Base-by-base conservation (phyloP, 2,113 vertebrate species). In the Muntiacus reevesi region DNA sequence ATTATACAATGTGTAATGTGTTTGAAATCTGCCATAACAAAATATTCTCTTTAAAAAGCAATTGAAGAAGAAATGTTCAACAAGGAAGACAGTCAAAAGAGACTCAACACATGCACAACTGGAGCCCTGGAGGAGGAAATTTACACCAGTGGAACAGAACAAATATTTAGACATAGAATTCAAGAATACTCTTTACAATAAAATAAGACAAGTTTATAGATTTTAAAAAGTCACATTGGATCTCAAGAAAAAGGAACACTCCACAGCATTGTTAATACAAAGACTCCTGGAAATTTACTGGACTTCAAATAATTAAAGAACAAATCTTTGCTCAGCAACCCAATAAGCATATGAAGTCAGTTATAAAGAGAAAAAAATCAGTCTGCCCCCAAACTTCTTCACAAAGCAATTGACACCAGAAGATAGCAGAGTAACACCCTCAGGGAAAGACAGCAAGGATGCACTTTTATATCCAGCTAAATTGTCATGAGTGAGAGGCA, bases 1-100 rank as follows among this genome's bases (percentile, higher is more conserved):
- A 6, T 40, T 6, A 21, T n/a, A 15, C 2, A 6, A 36, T 28
- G 3, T 19, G 15, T 21, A 15, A 6, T 2, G 1, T 54, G 54
- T 57, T 89, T 55, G 14, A 40, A 23, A 71, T 30, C 54, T 83
- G 17, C 36, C 21, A 16, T 21, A 23, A 67, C 36, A 79, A 3
- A 30, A 11, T 16, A 40, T 15, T 59, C 67, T 59, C 71, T 90
- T 67, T 15, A 23, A 7, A 23, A 52, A 89, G 64, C 33, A 50
- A 59, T 11, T n/a, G 28, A 45, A 59, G 54, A 50, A 23, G 59
- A 71, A 85, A 23, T 85, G 55, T 7, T 47, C 25, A 36, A 25
- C 3, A n/a, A 47, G 50, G 36, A 67, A 78, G 30, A 57, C 33
- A 15, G 3, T 74, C 17, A 40, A 33, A 43, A 33, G 40, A 52